Evolutionary conservation across 35 echinoderm and acorn worm species (phyloP).

Genomic region (Nesometra sesokonis): DNA sequence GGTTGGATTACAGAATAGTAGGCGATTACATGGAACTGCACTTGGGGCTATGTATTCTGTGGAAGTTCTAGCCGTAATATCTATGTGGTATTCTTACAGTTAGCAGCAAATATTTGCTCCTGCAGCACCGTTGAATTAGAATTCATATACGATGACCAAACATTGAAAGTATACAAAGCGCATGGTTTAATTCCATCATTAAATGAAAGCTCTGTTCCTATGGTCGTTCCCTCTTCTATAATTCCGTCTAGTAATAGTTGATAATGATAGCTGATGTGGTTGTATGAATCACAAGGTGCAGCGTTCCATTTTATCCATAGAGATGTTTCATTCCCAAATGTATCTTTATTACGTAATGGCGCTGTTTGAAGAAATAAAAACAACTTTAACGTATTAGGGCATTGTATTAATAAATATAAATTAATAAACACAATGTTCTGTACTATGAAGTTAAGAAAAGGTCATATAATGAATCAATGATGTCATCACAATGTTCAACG

Average conservation of each 20-base stretch:
- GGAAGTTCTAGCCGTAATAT: too few species aligned
- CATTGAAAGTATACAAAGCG: neutral
- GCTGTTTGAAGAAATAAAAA: too few species aligned
- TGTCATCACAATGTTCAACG: too few species aligned
- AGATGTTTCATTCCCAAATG: neutral
- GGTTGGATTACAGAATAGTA: too few species aligned
- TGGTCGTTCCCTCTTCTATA: neutral
- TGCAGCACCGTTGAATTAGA: neutral
- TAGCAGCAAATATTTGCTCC: neutral
- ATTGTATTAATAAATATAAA: too few species aligned
- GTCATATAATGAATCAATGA: too few species aligned
- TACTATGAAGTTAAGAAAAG: too few species aligned
- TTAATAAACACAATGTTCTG: too few species aligned
- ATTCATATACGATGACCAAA: neutral
- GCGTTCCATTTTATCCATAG: neutral
- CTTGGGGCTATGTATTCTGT: too few species aligned
- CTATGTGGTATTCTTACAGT: neutral
- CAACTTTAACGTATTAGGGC: too few species aligned
- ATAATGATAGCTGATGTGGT: neutral
- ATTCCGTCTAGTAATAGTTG: neutral
- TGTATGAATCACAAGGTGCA: neutral
- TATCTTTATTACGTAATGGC: neutral
- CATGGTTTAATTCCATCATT: neutral
- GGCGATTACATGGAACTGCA: too few species aligned
- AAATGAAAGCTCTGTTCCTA: neutral